phyloP scores from a whole-genome alignment of 2,888 invertebrate species.

The Melikaiella ostensackeni region DNA sequence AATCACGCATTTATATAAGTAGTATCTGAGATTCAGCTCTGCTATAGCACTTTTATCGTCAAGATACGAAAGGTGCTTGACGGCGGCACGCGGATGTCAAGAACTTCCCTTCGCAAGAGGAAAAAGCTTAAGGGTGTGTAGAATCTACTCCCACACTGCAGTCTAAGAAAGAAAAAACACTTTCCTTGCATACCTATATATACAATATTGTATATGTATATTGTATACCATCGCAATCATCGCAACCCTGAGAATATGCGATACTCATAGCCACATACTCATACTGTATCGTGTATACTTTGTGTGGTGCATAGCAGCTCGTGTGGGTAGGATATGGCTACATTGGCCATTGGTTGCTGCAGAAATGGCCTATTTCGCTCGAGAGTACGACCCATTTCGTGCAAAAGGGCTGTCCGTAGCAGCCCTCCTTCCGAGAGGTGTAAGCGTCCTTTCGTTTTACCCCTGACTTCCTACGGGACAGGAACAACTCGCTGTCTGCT shows the following conservation, averaged over 20 bases:
- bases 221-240: too few relatives aligned
- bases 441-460: constrained; percentile 54
- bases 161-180: neutral
- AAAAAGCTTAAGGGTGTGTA: neutral
- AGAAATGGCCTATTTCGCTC: constrained; percentile 72
- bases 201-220: neutral
- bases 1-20: neutral
- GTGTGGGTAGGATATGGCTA: constrained; percentile 57
- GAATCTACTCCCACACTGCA: neutral
- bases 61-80: constrained; percentile 3
- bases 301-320: constrained; percentile 42
- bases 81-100: neutral
- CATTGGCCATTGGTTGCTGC: constrained; percentile 71
- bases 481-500: constrained; percentile 52
- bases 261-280: constrained; percentile 14
- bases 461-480: constrained; percentile 54
- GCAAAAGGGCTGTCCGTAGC: constrained; percentile 63
- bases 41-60: neutral
- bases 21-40: neutral
- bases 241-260: neutral
- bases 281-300: constrained; percentile 39
- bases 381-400: constrained; percentile 72
- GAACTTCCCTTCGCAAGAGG: neutral
- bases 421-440: constrained; percentile 57
- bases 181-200: neutral